A percentile compares a stretch with the other conserved stretches of the same genome.
These are phyloP conservation scores for Athene noctua DNA, from an alignment of 2,113 vertebrate species.

Conservation along the genomic window DNA sequence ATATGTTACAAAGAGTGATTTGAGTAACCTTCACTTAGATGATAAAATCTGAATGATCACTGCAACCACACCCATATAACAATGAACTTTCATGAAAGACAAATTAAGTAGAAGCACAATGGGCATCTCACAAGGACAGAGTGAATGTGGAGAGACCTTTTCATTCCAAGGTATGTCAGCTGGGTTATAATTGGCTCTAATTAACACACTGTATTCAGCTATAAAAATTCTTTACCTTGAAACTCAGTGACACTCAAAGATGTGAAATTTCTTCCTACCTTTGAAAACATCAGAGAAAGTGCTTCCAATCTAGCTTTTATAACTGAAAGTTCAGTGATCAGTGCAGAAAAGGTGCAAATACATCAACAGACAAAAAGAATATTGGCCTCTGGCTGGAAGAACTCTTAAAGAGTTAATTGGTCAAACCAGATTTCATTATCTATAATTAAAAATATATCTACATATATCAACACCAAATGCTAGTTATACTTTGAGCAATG, in stretches of 20 bases:
- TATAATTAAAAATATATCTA: neutral
- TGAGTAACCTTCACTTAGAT: neutral
- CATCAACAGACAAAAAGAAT: neutral
- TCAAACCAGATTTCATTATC: neutral
- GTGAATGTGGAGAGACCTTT: neutral
- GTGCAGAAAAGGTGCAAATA: neutral
- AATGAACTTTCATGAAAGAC: neutral
- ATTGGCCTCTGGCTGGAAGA: neutral
- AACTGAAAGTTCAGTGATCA: neutral
- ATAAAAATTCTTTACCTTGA: neutral
- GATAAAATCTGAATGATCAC: neutral
- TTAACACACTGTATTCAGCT: neutral
- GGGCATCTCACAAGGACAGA: neutral
- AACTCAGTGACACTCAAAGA: neutral
- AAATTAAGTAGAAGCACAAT: neutral
- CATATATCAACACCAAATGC: neutral
- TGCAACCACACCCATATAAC: neutral
- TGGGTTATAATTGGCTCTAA: constrained; percentile 26
- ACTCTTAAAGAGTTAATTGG: neutral
- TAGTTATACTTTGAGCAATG: neutral
- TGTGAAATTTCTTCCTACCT: neutral
- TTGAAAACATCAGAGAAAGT: neutral
- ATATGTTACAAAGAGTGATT: neutral
- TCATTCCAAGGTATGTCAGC: neutral
- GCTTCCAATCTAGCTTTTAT: neutral